Conservation (phyloP, 1,140 invertebrate genomes). For the Drosophila ercepeae region DNA sequence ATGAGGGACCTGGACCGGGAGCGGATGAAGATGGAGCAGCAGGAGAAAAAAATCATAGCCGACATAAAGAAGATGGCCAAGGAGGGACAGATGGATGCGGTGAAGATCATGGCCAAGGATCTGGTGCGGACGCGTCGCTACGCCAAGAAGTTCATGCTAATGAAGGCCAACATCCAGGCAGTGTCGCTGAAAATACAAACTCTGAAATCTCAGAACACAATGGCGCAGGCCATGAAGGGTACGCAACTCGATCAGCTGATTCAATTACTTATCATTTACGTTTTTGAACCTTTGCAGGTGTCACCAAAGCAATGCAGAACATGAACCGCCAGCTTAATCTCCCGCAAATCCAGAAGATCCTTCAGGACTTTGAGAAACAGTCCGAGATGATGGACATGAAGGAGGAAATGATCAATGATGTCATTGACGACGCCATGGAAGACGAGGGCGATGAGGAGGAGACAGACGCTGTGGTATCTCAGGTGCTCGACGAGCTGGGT, state of each 20-base stretch:
- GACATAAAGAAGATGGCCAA: constrained; percentile 99
- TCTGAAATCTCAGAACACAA: constrained; percentile 98
- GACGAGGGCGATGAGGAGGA: constrained; percentile 99
- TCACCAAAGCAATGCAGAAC: constrained; percentile 98
- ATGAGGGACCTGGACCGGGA: constrained; percentile 99
- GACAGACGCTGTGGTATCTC: constrained; percentile 95
- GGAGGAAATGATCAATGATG: constrained; percentile 99
- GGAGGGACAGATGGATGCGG: constrained; percentile 99
- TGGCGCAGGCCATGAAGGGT: constrained; percentile 99
- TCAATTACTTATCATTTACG: constrained; percentile 2
- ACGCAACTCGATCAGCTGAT: constrained; percentile 4
- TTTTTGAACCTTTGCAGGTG: constrained; percentile 85
- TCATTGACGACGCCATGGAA: constrained; percentile 99
- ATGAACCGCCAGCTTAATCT: constrained; percentile 99
- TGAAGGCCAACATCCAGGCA: constrained; percentile 99
- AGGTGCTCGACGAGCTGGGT: constrained; percentile 98
- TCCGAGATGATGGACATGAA: constrained; percentile 99
- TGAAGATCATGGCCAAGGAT: constrained; percentile 99
- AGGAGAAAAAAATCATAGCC: constrained; percentile 99
- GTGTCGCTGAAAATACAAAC: constrained; percentile 99
- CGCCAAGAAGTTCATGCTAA: constrained; percentile 99
- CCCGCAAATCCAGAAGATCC: constrained; percentile 99
- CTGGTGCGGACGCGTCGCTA: constrained; percentile 97
- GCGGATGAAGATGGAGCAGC: constrained; percentile 97
- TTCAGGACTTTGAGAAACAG: constrained; percentile 99